A percentile compares a stretch with the other conserved stretches of the same genome.
Evolutionary conservation across 2,888 invertebrate genomes (phyloP).

Genomic region (Mamestra brassicae): DNA sequence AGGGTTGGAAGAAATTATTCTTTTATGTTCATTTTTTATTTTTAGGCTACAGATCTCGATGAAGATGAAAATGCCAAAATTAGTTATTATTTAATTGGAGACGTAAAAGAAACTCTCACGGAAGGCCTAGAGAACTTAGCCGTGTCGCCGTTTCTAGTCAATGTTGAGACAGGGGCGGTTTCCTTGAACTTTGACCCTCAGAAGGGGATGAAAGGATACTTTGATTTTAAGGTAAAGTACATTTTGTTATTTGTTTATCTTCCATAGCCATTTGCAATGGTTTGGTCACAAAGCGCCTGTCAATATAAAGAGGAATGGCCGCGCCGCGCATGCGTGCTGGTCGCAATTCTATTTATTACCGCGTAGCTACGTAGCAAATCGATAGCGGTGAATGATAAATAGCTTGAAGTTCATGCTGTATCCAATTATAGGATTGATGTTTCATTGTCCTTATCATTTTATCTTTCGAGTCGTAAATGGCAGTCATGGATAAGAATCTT

Average conservation of each 20-base stretch:
- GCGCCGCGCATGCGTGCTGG: slow-evolving; percentile 45
- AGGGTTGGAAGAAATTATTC: background rate
- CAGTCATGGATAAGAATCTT: slow-evolving; percentile 30
- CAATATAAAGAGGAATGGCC: slow-evolving; percentile 32
- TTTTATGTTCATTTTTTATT: slow-evolving; percentile 7
- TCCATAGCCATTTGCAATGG: background rate
- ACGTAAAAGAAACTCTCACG: slow-evolving; percentile 95
- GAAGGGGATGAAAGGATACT: slow-evolving; percentile 99
- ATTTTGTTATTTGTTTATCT: slow-evolving; percentile 1
- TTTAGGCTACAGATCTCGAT: slow-evolving; percentile 94
- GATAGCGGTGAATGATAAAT: slow-evolving; percentile 40
- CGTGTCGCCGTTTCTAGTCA: slow-evolving; percentile 95
- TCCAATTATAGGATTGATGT: slow-evolving; percentile 39
- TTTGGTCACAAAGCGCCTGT: slow-evolving; percentile 42
- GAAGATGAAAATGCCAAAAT: slow-evolving; percentile 94
- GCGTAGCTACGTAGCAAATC: slow-evolving; percentile 37
- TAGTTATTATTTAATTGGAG: slow-evolving; percentile 94
- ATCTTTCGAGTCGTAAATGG: slow-evolving; percentile 4
- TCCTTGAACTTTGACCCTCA: slow-evolving; percentile 98
- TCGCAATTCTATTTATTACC: slow-evolving; percentile 35
- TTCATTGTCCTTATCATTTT: slow-evolving; percentile 31
- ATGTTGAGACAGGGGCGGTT: slow-evolving; percentile 95
- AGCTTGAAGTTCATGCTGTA: slow-evolving; percentile 39
- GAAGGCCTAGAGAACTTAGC: slow-evolving; percentile 96
- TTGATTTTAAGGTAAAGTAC: slow-evolving; percentile 94